phyloP scores from a whole-genome alignment of 2,113 vertebrate genomes.

The Hippocampus comes region DNA sequence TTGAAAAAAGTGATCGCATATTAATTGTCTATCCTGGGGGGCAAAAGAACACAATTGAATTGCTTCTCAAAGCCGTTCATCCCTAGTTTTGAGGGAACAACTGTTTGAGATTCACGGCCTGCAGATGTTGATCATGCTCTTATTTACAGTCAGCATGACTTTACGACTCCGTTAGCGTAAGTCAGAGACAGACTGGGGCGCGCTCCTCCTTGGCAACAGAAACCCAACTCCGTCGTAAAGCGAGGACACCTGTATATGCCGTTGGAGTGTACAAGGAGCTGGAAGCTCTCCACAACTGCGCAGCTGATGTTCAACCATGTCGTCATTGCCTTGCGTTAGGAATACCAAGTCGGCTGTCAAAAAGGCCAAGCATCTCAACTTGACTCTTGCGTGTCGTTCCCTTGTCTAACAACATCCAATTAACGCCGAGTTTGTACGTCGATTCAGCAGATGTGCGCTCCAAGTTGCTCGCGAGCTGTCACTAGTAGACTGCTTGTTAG shows the following conservation, averaged over 20 bases:
- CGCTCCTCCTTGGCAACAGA: not conserved
- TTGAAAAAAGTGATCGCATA: too few species aligned
- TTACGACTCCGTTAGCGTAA: not conserved
- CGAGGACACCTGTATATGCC: not conserved
- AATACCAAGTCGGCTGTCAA: constrained; percentile 23
- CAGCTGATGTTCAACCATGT: constrained; percentile 57
- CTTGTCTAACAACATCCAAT: not conserved
- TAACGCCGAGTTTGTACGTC: not conserved
- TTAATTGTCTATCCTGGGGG: too few species aligned
- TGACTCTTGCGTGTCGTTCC: not conserved
- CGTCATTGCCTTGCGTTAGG: constrained; percentile 47
- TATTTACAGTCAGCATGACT: not conserved
- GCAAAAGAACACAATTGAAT: too few species aligned
- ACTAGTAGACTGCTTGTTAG: constrained; percentile 27
- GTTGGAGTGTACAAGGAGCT: constrained; percentile 15
- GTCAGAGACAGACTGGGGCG: not conserved
- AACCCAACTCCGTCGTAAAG: not conserved
- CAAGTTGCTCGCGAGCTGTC: constrained; percentile 30
- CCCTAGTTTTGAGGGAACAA: not conserved
- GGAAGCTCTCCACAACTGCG: constrained; percentile 43
- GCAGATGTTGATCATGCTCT: not conserved
- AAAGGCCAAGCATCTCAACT: not conserved
- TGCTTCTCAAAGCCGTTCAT: too few species aligned
- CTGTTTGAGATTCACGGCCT: not conserved
- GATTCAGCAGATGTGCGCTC: constrained; percentile 30